phyloP scores from a whole-genome alignment of 2,113 vertebrate genomes.

The Pachypanchax playfairii region DNA sequence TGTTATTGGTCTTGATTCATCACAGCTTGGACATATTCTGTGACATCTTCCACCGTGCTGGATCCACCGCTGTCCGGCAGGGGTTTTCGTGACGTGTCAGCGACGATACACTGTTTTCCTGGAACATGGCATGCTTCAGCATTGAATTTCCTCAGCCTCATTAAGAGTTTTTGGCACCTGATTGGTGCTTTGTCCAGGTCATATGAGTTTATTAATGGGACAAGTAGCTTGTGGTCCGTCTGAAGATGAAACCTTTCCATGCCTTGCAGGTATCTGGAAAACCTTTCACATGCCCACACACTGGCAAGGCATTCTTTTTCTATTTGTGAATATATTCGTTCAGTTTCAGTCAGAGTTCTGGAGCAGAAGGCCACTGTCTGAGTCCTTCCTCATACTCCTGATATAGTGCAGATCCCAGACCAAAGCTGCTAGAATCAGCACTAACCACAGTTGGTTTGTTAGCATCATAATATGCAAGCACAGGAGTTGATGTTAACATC shows the following conservation, averaged over 20 bases:
- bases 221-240: neutral
- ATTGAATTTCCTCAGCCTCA: neutral
- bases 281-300: constrained; percentile 1
- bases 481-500: neutral
- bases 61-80: neutral
- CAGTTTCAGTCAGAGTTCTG: neutral
- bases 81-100: neutral
- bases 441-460: neutral
- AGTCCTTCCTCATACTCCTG: neutral
- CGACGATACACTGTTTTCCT: neutral
- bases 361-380: neutral
- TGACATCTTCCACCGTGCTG: neutral
- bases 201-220: neutral
- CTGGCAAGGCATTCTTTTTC: constrained; percentile 10
- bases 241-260: neutral
- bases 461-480: neutral
- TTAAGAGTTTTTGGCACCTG: neutral
- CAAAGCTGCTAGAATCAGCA: neutral
- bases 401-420: neutral
- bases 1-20: neutral
- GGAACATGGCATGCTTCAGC: neutral
- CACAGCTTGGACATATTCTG: neutral
- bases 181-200: constrained; percentile 1
- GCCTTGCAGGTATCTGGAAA: neutral
- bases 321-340: neutral